Evolutionary conservation across 2,113 vertebrate species (phyloP).

Genomic region (Siphamia tubifer): DNA sequence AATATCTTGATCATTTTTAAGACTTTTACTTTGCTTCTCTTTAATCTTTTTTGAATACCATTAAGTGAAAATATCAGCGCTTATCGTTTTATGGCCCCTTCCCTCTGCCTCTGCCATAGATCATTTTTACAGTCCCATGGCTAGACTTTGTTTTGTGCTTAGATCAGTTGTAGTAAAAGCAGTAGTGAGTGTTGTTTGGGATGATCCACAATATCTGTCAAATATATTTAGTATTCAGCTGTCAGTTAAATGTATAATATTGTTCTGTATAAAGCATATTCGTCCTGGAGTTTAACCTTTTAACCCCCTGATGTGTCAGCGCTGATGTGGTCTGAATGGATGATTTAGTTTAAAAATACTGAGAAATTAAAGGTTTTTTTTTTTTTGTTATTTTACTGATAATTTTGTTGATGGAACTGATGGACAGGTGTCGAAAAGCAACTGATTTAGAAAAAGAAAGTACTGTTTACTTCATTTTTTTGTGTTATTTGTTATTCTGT

Average conservation of each 20-base stretch:
- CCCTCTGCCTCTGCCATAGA: not conserved
- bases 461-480: too few relatives aligned
- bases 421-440: too few relatives aligned
- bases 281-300: not conserved
- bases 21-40: not conserved
- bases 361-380: too few relatives aligned
- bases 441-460: too few relatives aligned
- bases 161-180: not conserved
- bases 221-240: not conserved
- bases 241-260: not conserved
- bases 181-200: not conserved
- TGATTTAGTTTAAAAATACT: too few relatives aligned
- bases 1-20: not conserved
- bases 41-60: not conserved
- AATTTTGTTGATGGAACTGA: too few relatives aligned
- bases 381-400: too few relatives aligned
- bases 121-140: not conserved
- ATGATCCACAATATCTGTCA: not conserved
- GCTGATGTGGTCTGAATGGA: too few relatives aligned
- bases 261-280: not conserved
- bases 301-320: too few relatives aligned
- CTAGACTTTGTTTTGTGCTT: not conserved
- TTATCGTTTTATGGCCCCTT: not conserved
- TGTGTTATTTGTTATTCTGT: too few relatives aligned
- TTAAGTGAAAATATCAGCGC: not conserved